Base-by-base conservation (phyloP, 2,888 invertebrate genomes). In the Drosophila borborema region DNA sequence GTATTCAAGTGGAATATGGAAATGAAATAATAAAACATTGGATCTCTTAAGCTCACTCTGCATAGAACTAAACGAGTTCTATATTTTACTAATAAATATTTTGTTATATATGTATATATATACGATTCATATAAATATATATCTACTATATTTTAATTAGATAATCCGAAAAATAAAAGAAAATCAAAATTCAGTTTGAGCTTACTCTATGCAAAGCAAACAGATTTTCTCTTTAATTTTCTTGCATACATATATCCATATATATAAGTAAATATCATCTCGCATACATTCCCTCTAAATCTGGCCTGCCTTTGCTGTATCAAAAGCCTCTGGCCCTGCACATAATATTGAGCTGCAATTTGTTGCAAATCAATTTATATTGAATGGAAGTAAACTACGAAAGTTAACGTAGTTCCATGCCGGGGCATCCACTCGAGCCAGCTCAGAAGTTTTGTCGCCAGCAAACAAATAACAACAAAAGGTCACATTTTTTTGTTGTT, bases 341-440 rank as follows among this genome's bases (percentile, higher is more conserved):
- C 65, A 60, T 31, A 28, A 48, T 28, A 31, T 49, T 54, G 20
- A 20, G 18, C n/a, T 38, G 46, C 54, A 28, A 34, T 53, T 46
- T 43, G 28, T 51, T 51, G 34, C 58, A 64, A 77, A 77, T 81
- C 72, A 66, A 81, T 81, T 77, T 64, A 36, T 67, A 79, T 72
- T 61, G 65, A 58, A 56, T 61, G 64, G 38, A 46, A 72, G 55
- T 66, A 61, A 77, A 81, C 73, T 81, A 58, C 34, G 28, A 55
- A 64, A 77, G 48, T 77, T 70, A 76, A 62, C 56, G 53, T 48
- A 54, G 55, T 23, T 53, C 58, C 48, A 34, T 23, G 58, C 54
- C 49, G 20, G 40, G 46, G 31, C 54, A 61, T 12, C 54, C 46
- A 40, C 34, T 40, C 51, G 49, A 49, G 31, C 28, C 16, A 49